Base-by-base conservation (phyloP, 2,888 invertebrate species). In the Lapara coniferarum region DNA sequence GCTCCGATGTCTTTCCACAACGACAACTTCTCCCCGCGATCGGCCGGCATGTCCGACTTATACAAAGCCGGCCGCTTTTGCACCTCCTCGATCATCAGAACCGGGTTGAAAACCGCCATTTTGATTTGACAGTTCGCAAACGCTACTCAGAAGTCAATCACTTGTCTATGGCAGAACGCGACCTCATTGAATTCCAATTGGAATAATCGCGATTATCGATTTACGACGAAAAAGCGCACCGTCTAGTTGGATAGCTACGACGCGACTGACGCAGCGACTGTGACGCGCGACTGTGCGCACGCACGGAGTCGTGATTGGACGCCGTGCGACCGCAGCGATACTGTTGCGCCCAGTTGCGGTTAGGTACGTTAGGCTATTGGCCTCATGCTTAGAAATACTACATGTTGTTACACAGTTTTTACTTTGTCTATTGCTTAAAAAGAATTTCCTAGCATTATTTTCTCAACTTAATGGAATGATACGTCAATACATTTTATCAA, bases 1-100 rank as follows among this genome's bases (percentile, higher is more conserved):
- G 89, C 89, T 44, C 92, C 93, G 44, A 93, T 83, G 73, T 93
- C 89, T 77, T 92, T 92, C 93, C 93, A 93, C 69, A 90, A 75
- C 68, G 81, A 80, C 69, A 93, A 79, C 73, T 88, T 88, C 72
- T 93, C 94, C 74, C 91, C 87, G 63, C 95, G 85, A 81, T 94
- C 90, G 69, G 94, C 84, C 74, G 95, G 91, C 81, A 92, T 87
- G 74, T 87, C 93, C 78, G 82, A 67, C 63, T 82, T 83, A 78
- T 90, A 92, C 71, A 92, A 74, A 0, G 85, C 87, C 0, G 90
- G 92, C 67, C 94, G 89, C 75, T 89, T 90, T 77, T 93, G 92
- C 53, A 92, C 85, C 79, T 91, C 93, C 69, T 89, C 89, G 78
- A 93, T 93, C 76, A 93, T 76, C 67, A 81, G 79, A 19, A 85